Conservation (phyloP, 2,888 invertebrate genomes). For the Saturnia japonica region DNA sequence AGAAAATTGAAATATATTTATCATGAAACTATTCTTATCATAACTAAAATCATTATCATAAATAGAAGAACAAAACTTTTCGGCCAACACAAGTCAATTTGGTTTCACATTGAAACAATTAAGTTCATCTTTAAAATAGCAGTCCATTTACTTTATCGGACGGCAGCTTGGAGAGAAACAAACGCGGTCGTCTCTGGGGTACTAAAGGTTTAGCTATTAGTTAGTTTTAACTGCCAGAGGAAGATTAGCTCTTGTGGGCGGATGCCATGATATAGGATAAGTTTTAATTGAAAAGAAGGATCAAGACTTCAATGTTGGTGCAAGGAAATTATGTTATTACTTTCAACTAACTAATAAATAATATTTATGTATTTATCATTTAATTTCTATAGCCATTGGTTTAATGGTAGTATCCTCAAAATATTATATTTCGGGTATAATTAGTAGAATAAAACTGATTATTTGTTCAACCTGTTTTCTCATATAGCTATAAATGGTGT, state of each 20-base stretch:
- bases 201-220: conserved; percentile 33
- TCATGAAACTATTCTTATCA: not conserved
- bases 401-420: too few relatives aligned
- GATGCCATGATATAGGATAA: conserved; percentile 24
- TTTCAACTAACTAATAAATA: not conserved
- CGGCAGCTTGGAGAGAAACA: conserved; percentile 29
- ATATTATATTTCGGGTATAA: not conserved
- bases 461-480: not conserved
- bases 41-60: not conserved
- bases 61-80: not conserved
- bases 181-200: conserved; percentile 23
- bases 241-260: conserved; percentile 30
- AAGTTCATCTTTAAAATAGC: conserved; percentile 36
- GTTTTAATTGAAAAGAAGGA: conserved; percentile 31
- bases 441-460: not conserved
- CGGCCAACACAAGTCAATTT: not conserved
- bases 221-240: conserved; percentile 32
- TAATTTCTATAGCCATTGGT: too few relatives aligned
- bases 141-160: conserved; percentile 42
- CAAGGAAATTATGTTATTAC: not conserved
- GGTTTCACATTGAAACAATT: conserved; percentile 37
- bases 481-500: not conserved
- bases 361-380: not conserved
- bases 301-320: conserved; percentile 15
- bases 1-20: not conserved